phyloP scores from a whole-genome alignment of 2,888 invertebrate species.

The Nephrotoma guestfalica region DNA sequence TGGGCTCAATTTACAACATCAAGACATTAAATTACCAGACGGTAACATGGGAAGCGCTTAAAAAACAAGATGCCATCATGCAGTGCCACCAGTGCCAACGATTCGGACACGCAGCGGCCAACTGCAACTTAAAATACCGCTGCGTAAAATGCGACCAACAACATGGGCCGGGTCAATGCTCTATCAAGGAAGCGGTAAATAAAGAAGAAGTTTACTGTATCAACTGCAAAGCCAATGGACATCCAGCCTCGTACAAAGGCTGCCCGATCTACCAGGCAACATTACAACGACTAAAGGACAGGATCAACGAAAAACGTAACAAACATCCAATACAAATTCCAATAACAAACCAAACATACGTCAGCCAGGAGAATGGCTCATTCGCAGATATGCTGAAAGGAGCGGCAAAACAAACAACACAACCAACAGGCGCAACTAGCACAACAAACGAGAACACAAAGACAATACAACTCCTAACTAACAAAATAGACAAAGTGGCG shows the following conservation, averaged over 20 bases:
- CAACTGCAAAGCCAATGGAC: neutral
- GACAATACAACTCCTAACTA: neutral
- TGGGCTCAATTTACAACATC: neutral
- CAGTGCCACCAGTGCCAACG: neutral
- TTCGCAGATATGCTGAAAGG: neutral
- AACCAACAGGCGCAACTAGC: too few species aligned
- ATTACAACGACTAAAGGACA: neutral
- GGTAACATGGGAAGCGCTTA: neutral
- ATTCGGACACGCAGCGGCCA: neutral
- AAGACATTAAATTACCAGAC: neutral
- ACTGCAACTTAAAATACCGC: neutral
- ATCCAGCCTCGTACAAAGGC: too few species aligned
- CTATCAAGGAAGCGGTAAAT: fast-evolving
- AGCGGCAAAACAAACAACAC: neutral
- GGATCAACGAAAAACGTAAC: neutral
- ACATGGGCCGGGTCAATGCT: neutral
- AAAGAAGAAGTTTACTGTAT: neutral
- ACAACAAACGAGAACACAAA: neutral
- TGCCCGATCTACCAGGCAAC: neutral
- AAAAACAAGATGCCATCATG: neutral
- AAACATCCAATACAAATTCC: neutral
- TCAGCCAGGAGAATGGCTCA: neutral
- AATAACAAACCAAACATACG: neutral
- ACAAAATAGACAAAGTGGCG: neutral
- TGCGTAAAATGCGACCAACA: neutral